These are phyloP conservation scores for Chironomus tepperi DNA, from an alignment of 1,140 invertebrate species.

Conservation along the genomic window DNA sequence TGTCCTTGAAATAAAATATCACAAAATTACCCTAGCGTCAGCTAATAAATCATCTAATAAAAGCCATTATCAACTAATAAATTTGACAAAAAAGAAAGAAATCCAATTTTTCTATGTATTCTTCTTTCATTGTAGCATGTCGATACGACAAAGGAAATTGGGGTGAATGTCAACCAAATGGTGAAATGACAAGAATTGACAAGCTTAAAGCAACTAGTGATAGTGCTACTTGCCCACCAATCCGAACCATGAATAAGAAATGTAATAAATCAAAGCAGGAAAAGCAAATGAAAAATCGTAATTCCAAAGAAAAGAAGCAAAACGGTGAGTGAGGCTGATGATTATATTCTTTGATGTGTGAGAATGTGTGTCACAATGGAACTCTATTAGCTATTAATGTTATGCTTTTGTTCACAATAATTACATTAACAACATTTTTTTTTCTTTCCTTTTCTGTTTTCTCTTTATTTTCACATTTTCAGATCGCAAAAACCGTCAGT, in stretches of 20 bases:
- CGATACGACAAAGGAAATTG: conserved; percentile 74
- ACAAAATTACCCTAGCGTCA: too few relatives aligned
- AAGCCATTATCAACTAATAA: too few relatives aligned
- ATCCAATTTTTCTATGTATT: too few relatives aligned
- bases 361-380: too few relatives aligned
- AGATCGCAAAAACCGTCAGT: conserved; percentile 20
- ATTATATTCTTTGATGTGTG: neutral
- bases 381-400: neutral
- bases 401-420: neutral
- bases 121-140: conserved; percentile 49
- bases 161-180: conserved; percentile 60
- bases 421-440: neutral
- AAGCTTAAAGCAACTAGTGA: conserved; percentile 62
- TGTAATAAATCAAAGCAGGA: conserved; percentile 51
- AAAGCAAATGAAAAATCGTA: conserved; percentile 39
- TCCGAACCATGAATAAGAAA: conserved; percentile 58
- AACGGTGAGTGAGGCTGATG: conserved; percentile 33
- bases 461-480: neutral
- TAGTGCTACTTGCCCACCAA: conserved; percentile 54
- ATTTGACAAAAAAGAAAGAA: neutral
- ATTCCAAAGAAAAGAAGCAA: conserved; percentile 35
- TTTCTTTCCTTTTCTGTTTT: neutral
- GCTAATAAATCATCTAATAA: too few relatives aligned
- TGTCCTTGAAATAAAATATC: too few relatives aligned
- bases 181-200: conserved; percentile 58